Evolutionary conservation across 2,888 invertebrate genomes (phyloP), one percentile per base, ranked within the genome.

Genomic region (Lacanobia oleracea): DNA sequence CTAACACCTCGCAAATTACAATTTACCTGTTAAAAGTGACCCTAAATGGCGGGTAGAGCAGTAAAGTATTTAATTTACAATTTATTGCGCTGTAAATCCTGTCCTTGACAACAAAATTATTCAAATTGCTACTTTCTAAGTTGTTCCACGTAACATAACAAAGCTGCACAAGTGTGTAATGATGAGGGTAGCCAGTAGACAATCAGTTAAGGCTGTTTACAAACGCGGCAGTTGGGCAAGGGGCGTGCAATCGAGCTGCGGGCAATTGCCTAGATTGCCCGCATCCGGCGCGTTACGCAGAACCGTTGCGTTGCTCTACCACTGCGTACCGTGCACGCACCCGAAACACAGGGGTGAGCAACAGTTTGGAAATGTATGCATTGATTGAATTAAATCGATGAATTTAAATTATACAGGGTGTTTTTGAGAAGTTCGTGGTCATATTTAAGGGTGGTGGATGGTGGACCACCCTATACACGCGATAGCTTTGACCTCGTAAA

Each of bases 271-370:
- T 70, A 86, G 83, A 89, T 91, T 89, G 81, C 75, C 77, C 75
- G 86, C 87, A 92, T 93, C 93, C 93, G 92, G 89, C 75, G 87
- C 87, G 84, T 92, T 93, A 89, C 90, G 88, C 76, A 88, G 91
- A 92, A 92, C 86, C 76, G 86, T 84, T 86, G 85, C 84, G 56
- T 51, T 21, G 54, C 64, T n/a, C 48, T 43, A 48, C 23, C 62
- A 66, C 69, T 56, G 54, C 57, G 59, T 50, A 54, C 64, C 59
- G 57, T 70, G 77, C 84, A 81, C 66, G 82, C 82, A 77, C 68
- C 40, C 71, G 56, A 67, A 73, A 59, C 33, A 10, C 70, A 76
- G 86, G 69, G n/a, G 67, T 62, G 12, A 1, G 9, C 61, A 85
- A 85, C 77, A 67, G 3, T 86, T 67, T 62, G 9, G 3, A 12